phyloP scores from a whole-genome alignment of 2,888 invertebrate genomes.

The Phragmatobia fuliginosa region DNA sequence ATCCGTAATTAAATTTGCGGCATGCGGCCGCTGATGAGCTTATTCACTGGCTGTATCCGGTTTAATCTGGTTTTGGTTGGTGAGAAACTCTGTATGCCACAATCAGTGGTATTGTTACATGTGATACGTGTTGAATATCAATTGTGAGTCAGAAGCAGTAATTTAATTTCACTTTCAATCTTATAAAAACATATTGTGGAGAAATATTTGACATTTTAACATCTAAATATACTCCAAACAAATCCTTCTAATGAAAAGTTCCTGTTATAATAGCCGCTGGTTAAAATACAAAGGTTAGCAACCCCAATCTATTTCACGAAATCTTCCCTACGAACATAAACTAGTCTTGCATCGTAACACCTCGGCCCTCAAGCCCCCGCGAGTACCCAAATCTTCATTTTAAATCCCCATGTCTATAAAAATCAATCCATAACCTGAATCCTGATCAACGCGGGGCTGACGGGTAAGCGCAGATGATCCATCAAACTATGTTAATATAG shows the following conservation, averaged over 20 bases:
- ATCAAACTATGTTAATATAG: slow-evolving; percentile 76
- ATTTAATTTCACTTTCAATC: no score
- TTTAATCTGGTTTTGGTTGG: slow-evolving; percentile 40
- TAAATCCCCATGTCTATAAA: slow-evolving; percentile 53
- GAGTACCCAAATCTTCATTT: slow-evolving; percentile 16
- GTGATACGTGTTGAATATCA: background rate
- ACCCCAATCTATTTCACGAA: background rate
- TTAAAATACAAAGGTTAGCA: background rate
- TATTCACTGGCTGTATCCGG: slow-evolving; percentile 37
- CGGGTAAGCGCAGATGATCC: slow-evolving; percentile 58
- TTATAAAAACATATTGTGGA: no score
- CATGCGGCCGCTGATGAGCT: slow-evolving; percentile 40
- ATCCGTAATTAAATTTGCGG: slow-evolving; percentile 38
- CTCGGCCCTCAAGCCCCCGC: slow-evolving; percentile 5
- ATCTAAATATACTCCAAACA: no score
- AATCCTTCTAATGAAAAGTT: no score
- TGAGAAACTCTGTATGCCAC: slow-evolving; percentile 28
- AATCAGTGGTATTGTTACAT: slow-evolving; percentile 43
- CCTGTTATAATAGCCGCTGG: background rate
- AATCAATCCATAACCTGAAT: slow-evolving; percentile 72
- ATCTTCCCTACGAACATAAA: background rate
- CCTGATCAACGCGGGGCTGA: slow-evolving; percentile 49
- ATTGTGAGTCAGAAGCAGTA: no score
- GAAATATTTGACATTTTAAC: no score
- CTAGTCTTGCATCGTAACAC: background rate